phyloP scores from a whole-genome alignment of 1,140 invertebrate genomes.

The Listronotus bonariensis region DNA sequence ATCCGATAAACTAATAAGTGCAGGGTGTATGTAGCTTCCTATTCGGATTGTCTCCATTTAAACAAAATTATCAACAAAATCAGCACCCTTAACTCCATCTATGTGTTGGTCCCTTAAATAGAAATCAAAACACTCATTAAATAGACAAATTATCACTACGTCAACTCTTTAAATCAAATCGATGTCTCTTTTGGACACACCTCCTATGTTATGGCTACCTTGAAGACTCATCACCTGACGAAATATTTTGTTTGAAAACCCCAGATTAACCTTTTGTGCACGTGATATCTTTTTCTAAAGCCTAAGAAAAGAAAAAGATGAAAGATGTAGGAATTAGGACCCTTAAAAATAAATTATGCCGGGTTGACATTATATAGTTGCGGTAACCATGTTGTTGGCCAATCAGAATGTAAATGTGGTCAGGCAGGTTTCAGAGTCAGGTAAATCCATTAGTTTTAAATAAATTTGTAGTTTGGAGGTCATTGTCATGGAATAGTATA shows the following conservation, averaged over 20 bases:
- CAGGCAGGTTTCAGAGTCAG: neutral
- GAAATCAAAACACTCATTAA: neutral
- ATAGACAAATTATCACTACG: neutral
- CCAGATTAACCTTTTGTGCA: too few relatives aligned
- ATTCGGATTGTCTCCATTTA: too few relatives aligned
- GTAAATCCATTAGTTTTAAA: neutral
- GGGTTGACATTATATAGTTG: neutral
- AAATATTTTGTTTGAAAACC: too few relatives aligned
- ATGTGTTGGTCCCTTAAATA: neutral
- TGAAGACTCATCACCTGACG: neutral
- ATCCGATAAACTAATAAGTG: too few relatives aligned
- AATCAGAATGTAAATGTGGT: neutral
- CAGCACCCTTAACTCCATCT: too few relatives aligned
- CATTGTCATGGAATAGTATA: too few relatives aligned
- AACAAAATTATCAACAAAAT: too few relatives aligned
- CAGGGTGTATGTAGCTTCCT: too few relatives aligned
- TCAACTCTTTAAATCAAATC: neutral
- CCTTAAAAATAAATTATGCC: conserved; percentile 1
- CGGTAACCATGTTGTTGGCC: conserved; percentile 4
- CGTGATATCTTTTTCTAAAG: too few relatives aligned
- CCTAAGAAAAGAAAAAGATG: too few relatives aligned
- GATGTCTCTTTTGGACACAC: neutral
- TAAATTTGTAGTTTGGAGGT: too few relatives aligned
- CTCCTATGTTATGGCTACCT: conserved; percentile 15
- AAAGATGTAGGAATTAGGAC: too few relatives aligned